A percentile compares a stretch with the other conserved stretches of the same genome.
Conservation (phyloP, 2,888 invertebrate species). For the Helicoverpa assulta region DNA sequence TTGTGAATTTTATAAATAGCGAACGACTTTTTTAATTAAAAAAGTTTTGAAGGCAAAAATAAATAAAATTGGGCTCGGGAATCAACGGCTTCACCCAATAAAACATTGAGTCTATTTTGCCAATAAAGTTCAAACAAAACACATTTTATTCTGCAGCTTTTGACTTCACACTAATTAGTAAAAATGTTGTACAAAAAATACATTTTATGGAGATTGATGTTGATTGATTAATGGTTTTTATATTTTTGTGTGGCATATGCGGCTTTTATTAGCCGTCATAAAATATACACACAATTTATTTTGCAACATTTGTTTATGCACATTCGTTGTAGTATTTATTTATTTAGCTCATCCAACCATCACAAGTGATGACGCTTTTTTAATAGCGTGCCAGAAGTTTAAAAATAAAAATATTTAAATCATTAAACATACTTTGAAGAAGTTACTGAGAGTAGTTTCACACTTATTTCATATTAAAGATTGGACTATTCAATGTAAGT, state of each 20-base stretch:
- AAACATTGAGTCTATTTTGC: slow-evolving; percentile 25
- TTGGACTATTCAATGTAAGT: not conserved
- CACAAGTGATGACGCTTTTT: not conserved
- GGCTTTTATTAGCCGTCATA: not conserved
- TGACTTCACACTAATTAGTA: slow-evolving; percentile 19
- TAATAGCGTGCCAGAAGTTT: not conserved
- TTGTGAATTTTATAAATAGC: slow-evolving; percentile 40
- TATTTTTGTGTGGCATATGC: not conserved
- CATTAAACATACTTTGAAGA: too few relatives aligned
- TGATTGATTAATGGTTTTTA: not conserved
- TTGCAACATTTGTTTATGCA: not conserved
- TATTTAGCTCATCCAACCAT: not conserved
- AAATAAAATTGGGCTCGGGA: slow-evolving; percentile 26
- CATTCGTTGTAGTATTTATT: not conserved
- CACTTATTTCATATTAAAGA: too few relatives aligned
- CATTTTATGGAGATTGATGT: not conserved
- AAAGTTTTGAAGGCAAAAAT: slow-evolving; percentile 37
- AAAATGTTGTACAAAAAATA: slow-evolving; percentile 3
- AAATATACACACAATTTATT: not conserved
- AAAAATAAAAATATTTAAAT: too few relatives aligned
- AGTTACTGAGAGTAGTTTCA: too few relatives aligned
- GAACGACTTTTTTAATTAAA: slow-evolving; percentile 50
- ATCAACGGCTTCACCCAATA: slow-evolving; percentile 23
- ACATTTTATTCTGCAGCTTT: slow-evolving; percentile 19
- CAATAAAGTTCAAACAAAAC: slow-evolving; percentile 21